Percentiles rank a stretch among this genome's conserved stretches.
Evolutionary conservation across 2,113 vertebrate genomes (phyloP).

Genomic region (Mastomys coucha): DNA sequence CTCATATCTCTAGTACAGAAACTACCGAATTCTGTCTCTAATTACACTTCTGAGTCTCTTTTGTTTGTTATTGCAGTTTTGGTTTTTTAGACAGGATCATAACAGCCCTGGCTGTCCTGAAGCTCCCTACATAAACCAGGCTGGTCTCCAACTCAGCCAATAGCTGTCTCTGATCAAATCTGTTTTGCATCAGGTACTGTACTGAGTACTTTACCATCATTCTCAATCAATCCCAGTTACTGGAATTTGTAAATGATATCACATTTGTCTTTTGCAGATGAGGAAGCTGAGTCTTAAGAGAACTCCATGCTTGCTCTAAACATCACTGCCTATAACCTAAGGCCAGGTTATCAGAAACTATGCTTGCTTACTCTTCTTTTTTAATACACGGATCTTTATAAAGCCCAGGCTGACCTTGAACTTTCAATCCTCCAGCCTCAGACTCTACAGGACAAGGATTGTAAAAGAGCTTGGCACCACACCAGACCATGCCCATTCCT

Average conservation of each 20-base stretch:
- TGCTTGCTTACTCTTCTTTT: background rate
- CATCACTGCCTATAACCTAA: constrained; percentile 5
- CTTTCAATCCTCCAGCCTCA: background rate
- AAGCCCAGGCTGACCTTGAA: background rate
- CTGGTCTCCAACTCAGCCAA: background rate
- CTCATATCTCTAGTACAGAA: constrained; percentile 24
- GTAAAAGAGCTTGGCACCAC: background rate
- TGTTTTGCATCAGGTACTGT: background rate
- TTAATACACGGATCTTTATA: background rate
- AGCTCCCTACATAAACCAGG: background rate
- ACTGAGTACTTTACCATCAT: background rate
- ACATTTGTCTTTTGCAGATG: constrained; percentile 13
- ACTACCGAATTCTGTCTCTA: constrained; percentile 39
- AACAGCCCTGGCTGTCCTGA: background rate
- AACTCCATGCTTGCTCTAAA: background rate
- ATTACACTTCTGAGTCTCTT: constrained; percentile 61
- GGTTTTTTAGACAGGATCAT: background rate
- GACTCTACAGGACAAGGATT: background rate
- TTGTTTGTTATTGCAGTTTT: background rate
- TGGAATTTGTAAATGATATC: constrained; percentile 8
- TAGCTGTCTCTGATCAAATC: constrained; percentile 38
- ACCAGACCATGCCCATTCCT: background rate
- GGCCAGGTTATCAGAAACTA: background rate
- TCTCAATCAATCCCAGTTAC: constrained; percentile 48
- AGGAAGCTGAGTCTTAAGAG: constrained; percentile 17